Conservation (phyloP, 2,888 invertebrate genomes). For the Dynastes tityus region DNA sequence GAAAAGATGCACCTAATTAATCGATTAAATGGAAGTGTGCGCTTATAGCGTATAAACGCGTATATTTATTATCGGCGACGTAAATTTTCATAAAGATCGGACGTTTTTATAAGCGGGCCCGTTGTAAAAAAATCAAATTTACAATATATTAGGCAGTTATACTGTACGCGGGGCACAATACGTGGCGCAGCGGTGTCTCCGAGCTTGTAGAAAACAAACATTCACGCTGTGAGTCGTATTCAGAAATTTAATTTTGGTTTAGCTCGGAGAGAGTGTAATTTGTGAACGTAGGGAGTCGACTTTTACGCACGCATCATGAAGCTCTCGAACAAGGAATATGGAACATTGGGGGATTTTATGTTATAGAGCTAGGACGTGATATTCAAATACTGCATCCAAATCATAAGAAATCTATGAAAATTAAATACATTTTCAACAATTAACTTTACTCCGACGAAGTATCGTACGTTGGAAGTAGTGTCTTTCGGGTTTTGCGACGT, state of each 20-base stretch:
- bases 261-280: neutral
- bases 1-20: neutral
- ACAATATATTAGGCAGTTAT: neutral
- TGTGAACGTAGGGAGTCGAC: neutral
- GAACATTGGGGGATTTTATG: no score
- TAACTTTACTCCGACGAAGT: no score
- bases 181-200: neutral
- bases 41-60: slow-evolving; percentile 7
- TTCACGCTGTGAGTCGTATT: slow-evolving; percentile 2
- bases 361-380: no score
- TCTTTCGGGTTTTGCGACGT: no score
- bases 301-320: neutral
- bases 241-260: slow-evolving; percentile 6
- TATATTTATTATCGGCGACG: slow-evolving; percentile 12
- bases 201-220: slow-evolving; percentile 2
- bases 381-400: no score
- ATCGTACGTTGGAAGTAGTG: no score
- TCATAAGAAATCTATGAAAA: no score
- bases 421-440: no score
- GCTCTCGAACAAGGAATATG: no score
- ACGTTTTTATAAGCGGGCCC: neutral
- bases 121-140: slow-evolving; percentile 11
- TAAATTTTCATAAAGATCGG: slow-evolving; percentile 31
- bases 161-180: neutral
- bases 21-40: slow-evolving; percentile 13